Percentiles rank a stretch among this genome's conserved stretches.
Conservation (phyloP, 2,113 vertebrate species). For the Shinisaurus crocodilurus region DNA sequence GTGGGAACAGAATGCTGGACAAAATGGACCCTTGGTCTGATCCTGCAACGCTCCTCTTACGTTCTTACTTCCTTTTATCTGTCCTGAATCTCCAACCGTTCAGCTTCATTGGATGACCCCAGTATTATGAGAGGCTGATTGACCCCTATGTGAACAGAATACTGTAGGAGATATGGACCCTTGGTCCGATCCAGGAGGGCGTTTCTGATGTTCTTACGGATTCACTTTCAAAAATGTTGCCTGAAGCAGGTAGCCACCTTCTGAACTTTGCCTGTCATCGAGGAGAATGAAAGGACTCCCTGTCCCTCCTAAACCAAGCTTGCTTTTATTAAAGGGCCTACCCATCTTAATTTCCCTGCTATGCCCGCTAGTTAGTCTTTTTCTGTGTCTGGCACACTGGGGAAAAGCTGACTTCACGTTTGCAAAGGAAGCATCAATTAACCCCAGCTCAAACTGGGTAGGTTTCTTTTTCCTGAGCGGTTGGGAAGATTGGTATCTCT, state of each 20-base stretch:
- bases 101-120: no score
- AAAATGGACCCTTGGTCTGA: no score
- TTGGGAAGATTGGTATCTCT: background rate
- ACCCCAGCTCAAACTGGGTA: slow-evolving; percentile 21
- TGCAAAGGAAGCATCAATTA: slow-evolving; percentile 20
- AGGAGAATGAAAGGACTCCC: background rate
- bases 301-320: background rate
- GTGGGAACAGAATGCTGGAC: no score
- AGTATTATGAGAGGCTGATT: no score
- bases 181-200: no score
- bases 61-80: no score
- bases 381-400: background rate
- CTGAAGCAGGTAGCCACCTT: background rate
- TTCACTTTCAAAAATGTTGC: background rate
- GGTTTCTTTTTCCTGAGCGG: background rate
- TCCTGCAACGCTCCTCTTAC: no score
- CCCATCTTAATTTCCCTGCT: background rate
- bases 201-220: no score
- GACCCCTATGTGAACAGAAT: no score
- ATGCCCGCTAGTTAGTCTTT: background rate
- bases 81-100: no score
- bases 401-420: background rate
- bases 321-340: background rate
- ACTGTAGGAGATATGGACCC: no score
- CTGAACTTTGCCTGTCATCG: background rate